These are phyloP conservation scores for Antrozous pallidus DNA, from an alignment of 2,797 vertebrate genomes.

Conservation along the genomic window DNA sequence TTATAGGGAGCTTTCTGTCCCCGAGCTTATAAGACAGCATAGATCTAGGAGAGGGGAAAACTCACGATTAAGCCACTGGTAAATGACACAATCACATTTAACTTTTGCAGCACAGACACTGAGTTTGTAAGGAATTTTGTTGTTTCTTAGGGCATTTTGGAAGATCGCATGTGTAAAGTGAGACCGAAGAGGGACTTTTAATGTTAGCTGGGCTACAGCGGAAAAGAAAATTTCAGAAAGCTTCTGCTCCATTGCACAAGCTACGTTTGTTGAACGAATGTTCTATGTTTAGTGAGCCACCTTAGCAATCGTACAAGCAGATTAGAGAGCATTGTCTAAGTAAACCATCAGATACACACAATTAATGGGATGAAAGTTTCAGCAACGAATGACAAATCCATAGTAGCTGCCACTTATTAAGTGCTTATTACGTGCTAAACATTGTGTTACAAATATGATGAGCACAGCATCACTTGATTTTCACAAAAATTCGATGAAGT, in stretches of 20 bases:
- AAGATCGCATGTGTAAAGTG: neutral
- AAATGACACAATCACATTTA: neutral
- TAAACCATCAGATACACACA: neutral
- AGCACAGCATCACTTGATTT: neutral
- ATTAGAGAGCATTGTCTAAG: neutral
- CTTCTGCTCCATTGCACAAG: neutral
- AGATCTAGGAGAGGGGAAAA: neutral
- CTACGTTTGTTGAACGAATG: neutral
- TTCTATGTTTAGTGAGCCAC: neutral
- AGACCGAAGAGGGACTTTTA: neutral
- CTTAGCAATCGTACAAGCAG: neutral
- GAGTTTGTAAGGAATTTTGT: neutral
- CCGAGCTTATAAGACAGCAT: neutral
- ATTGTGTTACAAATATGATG: neutral
- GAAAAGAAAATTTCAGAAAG: neutral
- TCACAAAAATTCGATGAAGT: neutral
- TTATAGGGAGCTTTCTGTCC: neutral
- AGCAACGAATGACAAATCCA: neutral
- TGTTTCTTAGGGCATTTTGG: neutral
- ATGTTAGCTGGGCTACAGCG: neutral
- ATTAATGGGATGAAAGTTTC: neutral
- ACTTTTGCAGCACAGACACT: neutral
- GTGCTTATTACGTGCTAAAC: neutral
- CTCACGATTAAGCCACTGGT: neutral
- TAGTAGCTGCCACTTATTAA: neutral